These are phyloP conservation scores for Drosophila macrospina DNA, from an alignment of 2,888 invertebrate genomes.

Conservation along the genomic window DNA sequence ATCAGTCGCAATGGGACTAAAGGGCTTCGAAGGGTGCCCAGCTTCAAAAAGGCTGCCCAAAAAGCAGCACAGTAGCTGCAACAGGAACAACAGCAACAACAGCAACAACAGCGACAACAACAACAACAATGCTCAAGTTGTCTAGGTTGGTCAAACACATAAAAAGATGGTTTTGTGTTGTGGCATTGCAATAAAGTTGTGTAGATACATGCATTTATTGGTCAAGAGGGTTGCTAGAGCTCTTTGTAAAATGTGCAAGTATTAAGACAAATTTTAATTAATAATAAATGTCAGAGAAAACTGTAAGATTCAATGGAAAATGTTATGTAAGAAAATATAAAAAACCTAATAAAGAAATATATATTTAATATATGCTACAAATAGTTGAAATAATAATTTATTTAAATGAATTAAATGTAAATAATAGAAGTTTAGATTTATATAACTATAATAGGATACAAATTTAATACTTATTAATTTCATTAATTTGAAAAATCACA, in stretches of 20 bases:
- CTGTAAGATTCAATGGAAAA: not conserved
- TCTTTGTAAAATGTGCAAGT: not conserved
- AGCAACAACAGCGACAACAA: constrained; percentile 7
- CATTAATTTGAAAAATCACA: no score
- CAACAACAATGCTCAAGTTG: constrained; percentile 24
- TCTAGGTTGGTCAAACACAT: constrained; percentile 48
- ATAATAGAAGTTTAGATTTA: not conserved
- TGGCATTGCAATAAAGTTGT: constrained; percentile 51
- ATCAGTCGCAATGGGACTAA: constrained; percentile 18
- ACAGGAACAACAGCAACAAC: constrained; percentile 25
- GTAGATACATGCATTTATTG: constrained; percentile 45
- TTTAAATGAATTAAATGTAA: no score
- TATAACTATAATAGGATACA: not conserved
- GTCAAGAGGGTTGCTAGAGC: constrained; percentile 16
- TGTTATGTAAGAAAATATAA: not conserved
- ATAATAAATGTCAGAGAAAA: not conserved
- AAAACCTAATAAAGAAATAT: no score
- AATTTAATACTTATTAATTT: not conserved
- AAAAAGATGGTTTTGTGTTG: constrained; percentile 48
- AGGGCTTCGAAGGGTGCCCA: constrained; percentile 2
- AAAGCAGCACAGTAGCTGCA: constrained; percentile 47
- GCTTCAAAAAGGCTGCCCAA: constrained; percentile 35
- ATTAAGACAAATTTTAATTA: not conserved
- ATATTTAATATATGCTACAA: no score
- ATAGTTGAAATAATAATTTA: not conserved